Evolutionary conservation across 2,888 invertebrate species (phyloP).

Genomic region (Flexamia atlantica): DNA sequence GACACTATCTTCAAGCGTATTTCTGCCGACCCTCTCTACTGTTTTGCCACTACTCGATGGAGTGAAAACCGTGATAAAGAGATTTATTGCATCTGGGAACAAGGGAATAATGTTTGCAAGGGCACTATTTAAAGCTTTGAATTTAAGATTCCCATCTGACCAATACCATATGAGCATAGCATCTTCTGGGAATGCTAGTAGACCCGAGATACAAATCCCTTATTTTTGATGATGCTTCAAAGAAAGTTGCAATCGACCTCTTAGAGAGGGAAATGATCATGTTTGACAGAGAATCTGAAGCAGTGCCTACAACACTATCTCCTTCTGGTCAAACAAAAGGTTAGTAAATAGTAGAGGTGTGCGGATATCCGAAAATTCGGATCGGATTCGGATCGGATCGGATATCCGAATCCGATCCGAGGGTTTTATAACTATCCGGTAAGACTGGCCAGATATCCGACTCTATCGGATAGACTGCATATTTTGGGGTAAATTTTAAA

Average conservation of each 20-base stretch:
- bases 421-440: too few species aligned
- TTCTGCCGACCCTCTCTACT: not conserved
- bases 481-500: too few species aligned
- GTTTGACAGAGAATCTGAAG: not conserved
- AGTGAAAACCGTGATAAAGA: not conserved
- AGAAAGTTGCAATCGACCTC: not conserved
- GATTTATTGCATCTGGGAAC: not conserved
- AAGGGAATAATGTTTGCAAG: slow-evolving; percentile 18
- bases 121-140: not conserved
- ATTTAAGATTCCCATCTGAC: not conserved
- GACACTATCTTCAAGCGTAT: not conserved
- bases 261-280: not conserved
- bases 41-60: not conserved
- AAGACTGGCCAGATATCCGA: too few species aligned
- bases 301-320: not conserved
- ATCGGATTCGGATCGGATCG: too few species aligned
- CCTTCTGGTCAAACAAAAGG: not conserved
- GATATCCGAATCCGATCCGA: too few species aligned
- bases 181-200: too few species aligned
- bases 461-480: too few species aligned
- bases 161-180: not conserved
- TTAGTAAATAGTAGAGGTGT: too few species aligned
- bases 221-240: not conserved
- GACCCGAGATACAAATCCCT: not conserved
- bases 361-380: too few species aligned